A percentile compares a stretch with the other conserved stretches of the same genome.
Conservation (phyloP, 2,113 vertebrate genomes). For the Madoqua kirkii region DNA sequence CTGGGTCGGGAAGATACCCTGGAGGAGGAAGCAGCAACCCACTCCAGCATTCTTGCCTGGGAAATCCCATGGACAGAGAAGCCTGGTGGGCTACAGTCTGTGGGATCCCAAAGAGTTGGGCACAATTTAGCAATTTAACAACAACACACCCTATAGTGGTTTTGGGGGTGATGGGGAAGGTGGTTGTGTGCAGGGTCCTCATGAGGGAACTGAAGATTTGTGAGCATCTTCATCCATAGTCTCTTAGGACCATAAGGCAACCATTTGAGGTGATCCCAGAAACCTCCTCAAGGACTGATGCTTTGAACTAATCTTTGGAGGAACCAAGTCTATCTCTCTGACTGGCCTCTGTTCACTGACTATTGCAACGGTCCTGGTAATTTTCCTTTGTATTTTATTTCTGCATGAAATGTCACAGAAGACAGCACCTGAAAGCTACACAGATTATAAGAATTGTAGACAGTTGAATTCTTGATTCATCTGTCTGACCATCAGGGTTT, state of each 20-base stretch:
- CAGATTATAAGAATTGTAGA: not conserved
- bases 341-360: not conserved
- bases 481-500: not conserved
- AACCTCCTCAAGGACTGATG: not conserved
- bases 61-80: not conserved
- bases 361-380: not conserved
- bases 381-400: not conserved
- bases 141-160: not conserved
- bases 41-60: not conserved
- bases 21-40: not conserved
- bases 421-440: not conserved
- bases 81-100: not conserved
- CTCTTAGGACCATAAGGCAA: not conserved
- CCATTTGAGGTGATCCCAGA: not conserved
- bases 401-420: not conserved
- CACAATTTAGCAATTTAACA: not conserved
- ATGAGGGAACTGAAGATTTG: not conserved
- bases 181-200: not conserved
- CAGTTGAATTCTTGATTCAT: not conserved
- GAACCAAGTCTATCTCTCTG: not conserved
- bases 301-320: not conserved
- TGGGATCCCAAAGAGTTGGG: not conserved
- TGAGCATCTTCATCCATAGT: not conserved
- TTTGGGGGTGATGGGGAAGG: not conserved
- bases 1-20: not conserved